Base-by-base conservation (phyloP, 1,140 invertebrate species). In the Sitodiplosis mosellana region DNA sequence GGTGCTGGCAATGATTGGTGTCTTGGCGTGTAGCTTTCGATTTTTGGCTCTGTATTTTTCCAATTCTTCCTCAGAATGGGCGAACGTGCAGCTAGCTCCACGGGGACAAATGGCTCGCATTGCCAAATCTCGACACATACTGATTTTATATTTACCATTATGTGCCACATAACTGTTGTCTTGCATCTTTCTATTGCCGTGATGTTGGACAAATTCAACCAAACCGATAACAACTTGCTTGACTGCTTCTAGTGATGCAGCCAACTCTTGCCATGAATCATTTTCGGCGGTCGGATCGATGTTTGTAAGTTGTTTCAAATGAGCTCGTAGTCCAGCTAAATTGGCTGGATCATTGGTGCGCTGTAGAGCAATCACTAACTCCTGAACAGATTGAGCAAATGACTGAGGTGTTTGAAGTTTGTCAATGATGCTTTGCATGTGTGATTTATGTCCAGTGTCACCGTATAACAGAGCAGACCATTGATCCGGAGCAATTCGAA, bases 361-460 rank as follows among this genome's bases (percentile, higher is more conserved):
- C 61, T 95, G 90, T 49, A 95, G 67, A 0, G 87, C 89, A 51
- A 94, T 89, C 18, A 93, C 80, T 49, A 96, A 64, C 63, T 96
- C 91, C 62, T 91, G 87, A 1, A 94, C 82, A 37, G 83, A 86
- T 63, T 90, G 85, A 1, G 82, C 78, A 66, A 93, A 92, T 2
- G 84, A 87, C 53, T 88, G 83, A 0, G 88, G 88, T 14, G 87
- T 93, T 69, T 93, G 89, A 27, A 94, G 65, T 70, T 93, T 88
- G 55, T 88, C 82, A 56, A 98, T 95, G 49, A 98, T 98, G 56
- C 89, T 94, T 66, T 99, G 93, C 93, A 99, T 98, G 60, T 97
- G 91, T 17, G 90, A 93, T 63, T 97, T 97, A 59, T 97, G 93
- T 15, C 77, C 74, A 0, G 83, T 82, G 61, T 99, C 94, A 1